Conservation (phyloP, 2,888 invertebrate species). For the Ellobium chinense region DNA sequence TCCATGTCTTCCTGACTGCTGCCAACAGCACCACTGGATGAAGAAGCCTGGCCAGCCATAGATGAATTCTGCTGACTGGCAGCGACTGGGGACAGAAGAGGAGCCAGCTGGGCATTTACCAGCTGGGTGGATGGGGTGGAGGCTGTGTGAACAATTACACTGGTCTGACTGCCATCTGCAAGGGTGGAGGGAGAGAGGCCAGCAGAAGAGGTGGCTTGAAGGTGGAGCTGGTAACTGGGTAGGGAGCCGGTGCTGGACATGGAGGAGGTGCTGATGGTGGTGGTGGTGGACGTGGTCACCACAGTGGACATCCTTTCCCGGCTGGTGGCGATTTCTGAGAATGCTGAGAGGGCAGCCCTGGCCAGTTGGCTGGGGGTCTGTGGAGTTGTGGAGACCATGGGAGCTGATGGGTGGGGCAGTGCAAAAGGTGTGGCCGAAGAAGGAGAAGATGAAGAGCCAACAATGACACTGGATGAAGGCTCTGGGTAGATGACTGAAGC, state of each 20-base stretch:
- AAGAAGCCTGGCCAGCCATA: background rate
- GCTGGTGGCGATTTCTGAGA: slow-evolving; percentile 44
- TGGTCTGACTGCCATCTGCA: slow-evolving; percentile 66
- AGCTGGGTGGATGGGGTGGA: slow-evolving; percentile 51
- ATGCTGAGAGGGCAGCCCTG: slow-evolving; percentile 40
- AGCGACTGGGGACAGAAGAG: background rate
- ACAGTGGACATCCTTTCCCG: slow-evolving; percentile 28
- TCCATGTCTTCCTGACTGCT: slow-evolving; percentile 53
- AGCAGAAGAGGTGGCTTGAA: background rate
- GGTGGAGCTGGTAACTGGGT: slow-evolving; percentile 31
- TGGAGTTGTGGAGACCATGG: slow-evolving; percentile 5
- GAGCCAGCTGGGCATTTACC: slow-evolving; percentile 54
- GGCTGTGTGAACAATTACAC: slow-evolving; percentile 77
- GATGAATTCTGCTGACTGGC: background rate
- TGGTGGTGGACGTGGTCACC: slow-evolving; percentile 20
- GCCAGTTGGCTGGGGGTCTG: slow-evolving; percentile 39
- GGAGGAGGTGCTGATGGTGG: slow-evolving; percentile 25
- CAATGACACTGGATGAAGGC: slow-evolving; percentile 43
- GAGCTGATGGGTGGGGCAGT: slow-evolving; percentile 22
- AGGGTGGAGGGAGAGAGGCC: background rate
- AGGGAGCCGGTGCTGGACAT: slow-evolving; percentile 50
- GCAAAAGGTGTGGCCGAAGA: slow-evolving; percentile 9
- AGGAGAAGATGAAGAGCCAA: slow-evolving; percentile 25
- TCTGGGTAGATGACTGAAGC: slow-evolving; percentile 25
- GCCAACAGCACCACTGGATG: slow-evolving; percentile 32